phyloP scores from a whole-genome alignment of 2,797 vertebrate species.

The Rhinichthys osculus region DNA sequence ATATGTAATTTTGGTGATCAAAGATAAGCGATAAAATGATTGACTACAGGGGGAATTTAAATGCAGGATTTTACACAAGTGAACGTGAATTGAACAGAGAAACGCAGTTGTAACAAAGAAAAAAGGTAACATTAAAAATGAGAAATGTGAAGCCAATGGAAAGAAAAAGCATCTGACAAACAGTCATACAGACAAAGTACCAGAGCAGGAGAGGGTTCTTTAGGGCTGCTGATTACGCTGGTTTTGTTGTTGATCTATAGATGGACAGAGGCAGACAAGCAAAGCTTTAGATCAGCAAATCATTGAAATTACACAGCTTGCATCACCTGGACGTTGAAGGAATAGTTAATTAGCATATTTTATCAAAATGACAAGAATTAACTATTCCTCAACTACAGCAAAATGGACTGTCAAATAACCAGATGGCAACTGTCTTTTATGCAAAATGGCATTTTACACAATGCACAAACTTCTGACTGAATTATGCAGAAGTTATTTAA shows the following conservation, averaged over 20 bases:
- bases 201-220: constrained; percentile 96
- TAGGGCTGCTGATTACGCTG: constrained; percentile 97
- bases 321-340: not conserved
- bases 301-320: constrained; percentile 19
- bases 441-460: not conserved
- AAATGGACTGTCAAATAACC: constrained; percentile 12
- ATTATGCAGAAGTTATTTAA: constrained; percentile 7
- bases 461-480: not conserved
- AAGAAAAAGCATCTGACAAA: constrained; percentile 32
- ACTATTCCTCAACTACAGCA: constrained; percentile 5
- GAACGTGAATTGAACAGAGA: not conserved
- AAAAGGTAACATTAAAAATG: not conserved
- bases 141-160: not conserved
- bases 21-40: too few species aligned
- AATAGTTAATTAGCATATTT: not conserved
- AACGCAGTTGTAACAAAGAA: not conserved
- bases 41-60: not conserved
- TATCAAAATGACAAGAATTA: not conserved
- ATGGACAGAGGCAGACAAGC: constrained; percentile 69
- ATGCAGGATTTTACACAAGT: not conserved
- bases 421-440: not conserved
- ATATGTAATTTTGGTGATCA: too few species aligned
- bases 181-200: constrained; percentile 74
- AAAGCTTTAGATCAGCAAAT: constrained; percentile 54
- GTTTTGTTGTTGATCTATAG: constrained; percentile 99